A percentile compares a stretch with the other conserved stretches of the same genome.
Evolutionary conservation across 2,113 vertebrate species (phyloP).

Genomic region (Trichomycterus rosablanca): DNA sequence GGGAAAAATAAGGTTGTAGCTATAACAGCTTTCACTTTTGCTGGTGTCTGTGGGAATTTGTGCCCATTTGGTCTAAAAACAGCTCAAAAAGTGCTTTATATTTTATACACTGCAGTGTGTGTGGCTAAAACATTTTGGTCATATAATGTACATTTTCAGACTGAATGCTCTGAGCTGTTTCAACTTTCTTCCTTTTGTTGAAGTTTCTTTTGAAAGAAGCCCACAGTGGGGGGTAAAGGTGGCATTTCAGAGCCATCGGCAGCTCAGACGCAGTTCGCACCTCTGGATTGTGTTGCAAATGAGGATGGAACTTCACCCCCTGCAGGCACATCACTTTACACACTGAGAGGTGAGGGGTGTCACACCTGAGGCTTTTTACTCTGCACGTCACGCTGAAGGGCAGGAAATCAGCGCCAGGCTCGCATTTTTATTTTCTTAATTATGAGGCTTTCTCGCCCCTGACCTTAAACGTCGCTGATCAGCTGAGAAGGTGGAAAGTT

Average conservation of each 20-base stretch:
- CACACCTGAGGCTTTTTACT: slow-evolving; percentile 25
- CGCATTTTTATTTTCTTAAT: neutral
- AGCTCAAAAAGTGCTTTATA: no score
- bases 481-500: no score
- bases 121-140: neutral
- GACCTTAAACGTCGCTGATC: no score
- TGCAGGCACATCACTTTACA: slow-evolving; percentile 21
- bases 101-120: no score
- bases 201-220: neutral
- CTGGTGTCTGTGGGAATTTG: no score
- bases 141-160: neutral
- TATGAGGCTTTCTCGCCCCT: no score
- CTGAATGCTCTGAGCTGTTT: no score
- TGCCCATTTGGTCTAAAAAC: no score
- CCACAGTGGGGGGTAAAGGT: neutral
- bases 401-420: slow-evolving; percentile 1
- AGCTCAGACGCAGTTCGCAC: slow-evolving; percentile 2
- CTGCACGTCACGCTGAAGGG: slow-evolving; percentile 14
- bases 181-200: neutral
- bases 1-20: no score
- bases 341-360: slow-evolving; percentile 10
- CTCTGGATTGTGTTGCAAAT: slow-evolving; percentile 28
- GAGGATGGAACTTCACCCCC: slow-evolving; percentile 11
- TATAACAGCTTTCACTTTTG: no score
- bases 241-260: slow-evolving; percentile 2